These are phyloP conservation scores for Nesoenas mayeri DNA, from an alignment of 2,113 vertebrate genomes.

Conservation along the genomic window DNA sequence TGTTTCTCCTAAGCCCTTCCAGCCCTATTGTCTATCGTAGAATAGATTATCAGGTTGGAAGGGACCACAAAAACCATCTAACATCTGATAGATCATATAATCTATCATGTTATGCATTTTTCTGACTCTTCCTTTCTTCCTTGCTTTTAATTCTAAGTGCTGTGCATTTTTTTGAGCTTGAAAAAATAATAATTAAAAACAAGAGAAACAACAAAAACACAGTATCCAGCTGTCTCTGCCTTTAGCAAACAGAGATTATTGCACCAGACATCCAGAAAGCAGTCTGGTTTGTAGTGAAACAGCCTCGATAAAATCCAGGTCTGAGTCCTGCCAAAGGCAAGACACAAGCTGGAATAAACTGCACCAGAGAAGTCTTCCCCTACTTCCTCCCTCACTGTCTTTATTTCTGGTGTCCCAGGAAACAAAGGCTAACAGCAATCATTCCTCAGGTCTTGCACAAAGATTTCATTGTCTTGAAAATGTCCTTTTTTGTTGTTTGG, in stretches of 20 bases:
- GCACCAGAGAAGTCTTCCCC: not conserved
- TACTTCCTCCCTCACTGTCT: not conserved
- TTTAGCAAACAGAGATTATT: not conserved
- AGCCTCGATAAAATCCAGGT: not conserved
- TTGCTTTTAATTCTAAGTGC: not conserved
- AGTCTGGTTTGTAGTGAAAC: not conserved
- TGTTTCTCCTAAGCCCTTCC: not conserved
- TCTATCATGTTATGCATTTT: not conserved
- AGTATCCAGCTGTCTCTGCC: not conserved
- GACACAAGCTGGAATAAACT: not conserved
- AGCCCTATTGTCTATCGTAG: not conserved
- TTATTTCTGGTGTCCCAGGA: not conserved
- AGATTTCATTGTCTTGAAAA: not conserved
- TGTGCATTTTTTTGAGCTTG: not conserved
- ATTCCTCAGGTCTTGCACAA: not conserved
- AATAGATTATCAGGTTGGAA: no score
- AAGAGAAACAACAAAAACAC: not conserved
- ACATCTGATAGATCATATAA: no score
- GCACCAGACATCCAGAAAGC: not conserved
- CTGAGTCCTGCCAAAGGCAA: not conserved
- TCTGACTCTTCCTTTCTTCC: not conserved
- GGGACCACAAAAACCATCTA: no score
- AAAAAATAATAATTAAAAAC: not conserved
- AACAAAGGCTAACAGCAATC: not conserved
- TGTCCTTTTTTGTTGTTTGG: not conserved